These are phyloP conservation scores for Petromus typicus DNA, from an alignment of 2,113 vertebrate species.

Conservation along the genomic window DNA sequence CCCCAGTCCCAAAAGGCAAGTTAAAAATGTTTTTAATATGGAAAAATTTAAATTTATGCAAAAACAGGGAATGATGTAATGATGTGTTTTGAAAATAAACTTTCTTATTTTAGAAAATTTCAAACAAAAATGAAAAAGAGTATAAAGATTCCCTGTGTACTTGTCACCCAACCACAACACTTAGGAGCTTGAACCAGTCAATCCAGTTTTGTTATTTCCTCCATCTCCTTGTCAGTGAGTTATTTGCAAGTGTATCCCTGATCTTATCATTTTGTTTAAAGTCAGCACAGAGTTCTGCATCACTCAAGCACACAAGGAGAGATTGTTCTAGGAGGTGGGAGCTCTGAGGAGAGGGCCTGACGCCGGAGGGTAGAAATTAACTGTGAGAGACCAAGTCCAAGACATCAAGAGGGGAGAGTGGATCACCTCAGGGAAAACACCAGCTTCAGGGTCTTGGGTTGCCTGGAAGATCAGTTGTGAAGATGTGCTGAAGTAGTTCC, in stretches of 20 bases:
- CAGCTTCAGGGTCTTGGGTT: not conserved
- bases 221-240: not conserved
- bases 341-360: not conserved
- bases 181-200: not conserved
- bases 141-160: not conserved
- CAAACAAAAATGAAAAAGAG: conserved; percentile 5
- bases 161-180: not conserved
- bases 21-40: conserved; percentile 3
- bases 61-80: not conserved
- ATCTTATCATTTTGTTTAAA: not conserved
- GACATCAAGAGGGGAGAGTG: not conserved
- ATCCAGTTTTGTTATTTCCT: not conserved
- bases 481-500: not conserved
- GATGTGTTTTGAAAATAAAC: not conserved
- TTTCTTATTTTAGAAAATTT: conserved; percentile 36
- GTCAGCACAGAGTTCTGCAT: not conserved
- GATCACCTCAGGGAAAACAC: not conserved
- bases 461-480: not conserved
- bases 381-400: no score
- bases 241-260: not conserved
- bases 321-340: not conserved
- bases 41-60: conserved; percentile 11
- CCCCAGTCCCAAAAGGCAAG: not conserved
- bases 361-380: not conserved
- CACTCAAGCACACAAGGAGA: not conserved